Percentiles rank a stretch among this genome's conserved stretches.
Conservation (phyloP, 2,888 invertebrate species). For the Adelphocoris suturalis region DNA sequence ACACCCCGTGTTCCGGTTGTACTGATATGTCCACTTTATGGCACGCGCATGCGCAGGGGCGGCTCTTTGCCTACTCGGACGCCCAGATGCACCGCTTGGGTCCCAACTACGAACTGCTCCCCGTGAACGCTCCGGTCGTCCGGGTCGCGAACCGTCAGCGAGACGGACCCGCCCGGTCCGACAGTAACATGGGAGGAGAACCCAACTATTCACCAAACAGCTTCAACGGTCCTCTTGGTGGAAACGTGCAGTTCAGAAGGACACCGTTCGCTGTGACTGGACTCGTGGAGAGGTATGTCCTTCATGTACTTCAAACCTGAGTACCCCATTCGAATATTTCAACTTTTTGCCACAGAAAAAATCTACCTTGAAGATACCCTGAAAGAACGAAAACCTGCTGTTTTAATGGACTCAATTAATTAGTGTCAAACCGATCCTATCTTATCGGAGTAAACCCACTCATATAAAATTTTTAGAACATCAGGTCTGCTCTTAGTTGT, state of each 20-base stretch:
- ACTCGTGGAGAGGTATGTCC: slow-evolving; percentile 21
- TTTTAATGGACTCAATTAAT: too few relatives aligned
- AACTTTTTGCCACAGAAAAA: too few relatives aligned
- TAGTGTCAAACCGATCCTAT: too few relatives aligned
- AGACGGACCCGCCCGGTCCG: slow-evolving; percentile 88
- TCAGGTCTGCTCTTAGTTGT: too few relatives aligned
- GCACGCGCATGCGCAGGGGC: slow-evolving; percentile 79
- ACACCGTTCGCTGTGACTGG: slow-evolving; percentile 33
- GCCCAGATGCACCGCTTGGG: slow-evolving; percentile 95
- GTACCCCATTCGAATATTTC: too few relatives aligned
- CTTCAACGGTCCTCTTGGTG: slow-evolving; percentile 80
- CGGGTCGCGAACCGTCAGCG: slow-evolving; percentile 84
- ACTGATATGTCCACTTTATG: too few relatives aligned
- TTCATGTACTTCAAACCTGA: too few relatives aligned
- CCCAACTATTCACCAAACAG: slow-evolving; percentile 99
- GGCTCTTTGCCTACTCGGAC: slow-evolving; percentile 92
- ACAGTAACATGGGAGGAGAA: slow-evolving; percentile 89
- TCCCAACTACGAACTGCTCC: slow-evolving; percentile 93
- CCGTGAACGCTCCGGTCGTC: slow-evolving; percentile 94
- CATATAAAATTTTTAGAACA: too few relatives aligned
- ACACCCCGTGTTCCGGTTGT: too few relatives aligned
- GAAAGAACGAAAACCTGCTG: too few relatives aligned
- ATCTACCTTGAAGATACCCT: too few relatives aligned
- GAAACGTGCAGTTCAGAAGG: background rate
- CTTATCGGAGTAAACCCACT: too few relatives aligned